Base-by-base conservation (phyloP, 1,140 invertebrate genomes). In the Pseudomyrmex gracilis region DNA sequence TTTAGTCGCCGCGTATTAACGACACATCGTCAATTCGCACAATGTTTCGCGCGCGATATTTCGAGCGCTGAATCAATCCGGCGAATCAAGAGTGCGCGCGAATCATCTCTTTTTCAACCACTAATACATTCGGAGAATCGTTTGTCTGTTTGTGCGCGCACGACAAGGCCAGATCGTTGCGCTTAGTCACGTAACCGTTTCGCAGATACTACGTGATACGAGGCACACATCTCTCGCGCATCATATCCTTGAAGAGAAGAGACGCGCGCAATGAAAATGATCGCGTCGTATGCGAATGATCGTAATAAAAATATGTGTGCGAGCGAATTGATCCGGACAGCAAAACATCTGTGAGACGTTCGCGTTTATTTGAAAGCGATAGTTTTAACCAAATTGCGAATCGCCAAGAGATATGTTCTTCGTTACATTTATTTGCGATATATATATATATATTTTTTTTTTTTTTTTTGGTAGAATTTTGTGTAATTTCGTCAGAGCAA, bases 121-220 rank as follows among this genome's bases (percentile, higher is more conserved):
- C 20, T 76, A n/a, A 74, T 66, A 15, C n/a, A 45, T 73, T 74
- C 78, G 22, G 13, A 63, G 58, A 63, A 73, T 8, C 12, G 17
- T 43, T 12, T 49, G 66, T 53, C n/a, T n/a, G n/a, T n/a, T n/a
- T n/a, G n/a, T n/a, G n/a, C 22, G 22, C 64, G n/a, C 8, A 8
- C 45, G 57, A 74, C 78, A 73, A 76, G 82, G 60, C 45, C 71
- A 53, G 64, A 66, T 76, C 51, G 49, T 58, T 58, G 57, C 22
- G 51, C 22, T 51, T 63, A 22, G 22, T 83, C 60, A 47, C 47
- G 73, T 77, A 76, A 83, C 64, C 64, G 49, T 83, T 83, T 77
- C 45, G 45, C 43, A 9, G 24, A 58, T 43, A n/a, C 74, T 70
- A 84, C 82, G 82, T 84, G 82, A 78, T 49, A 4, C 63, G 74